A percentile compares a stretch with the other conserved stretches of the same genome.
Conservation (phyloP, 2,113 vertebrate species). For the Callipepla californica region DNA sequence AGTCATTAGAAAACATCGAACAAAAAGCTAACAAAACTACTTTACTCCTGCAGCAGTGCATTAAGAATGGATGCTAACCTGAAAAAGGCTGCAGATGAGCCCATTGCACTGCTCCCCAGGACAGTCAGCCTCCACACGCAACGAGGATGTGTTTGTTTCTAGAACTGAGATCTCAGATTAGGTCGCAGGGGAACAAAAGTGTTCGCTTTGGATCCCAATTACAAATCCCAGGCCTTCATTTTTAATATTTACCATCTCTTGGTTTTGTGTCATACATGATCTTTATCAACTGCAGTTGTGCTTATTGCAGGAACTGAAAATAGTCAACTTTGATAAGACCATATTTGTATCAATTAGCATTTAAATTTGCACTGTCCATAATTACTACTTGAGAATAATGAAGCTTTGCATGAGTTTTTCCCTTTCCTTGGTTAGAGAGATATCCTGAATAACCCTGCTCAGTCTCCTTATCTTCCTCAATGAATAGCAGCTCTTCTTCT, state of each 20-base stretch:
- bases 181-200: background rate
- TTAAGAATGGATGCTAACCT: background rate
- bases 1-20: accelerated
- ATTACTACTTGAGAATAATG: background rate
- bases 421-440: background rate
- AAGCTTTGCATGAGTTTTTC: background rate
- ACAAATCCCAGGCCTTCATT: background rate
- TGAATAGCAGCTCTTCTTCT: background rate
- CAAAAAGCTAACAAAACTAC: background rate
- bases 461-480: background rate
- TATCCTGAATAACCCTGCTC: background rate
- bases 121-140: accelerated
- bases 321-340: background rate
- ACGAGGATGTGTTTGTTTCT: accelerated
- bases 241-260: background rate
- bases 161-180: accelerated
- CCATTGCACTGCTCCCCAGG: accelerated
- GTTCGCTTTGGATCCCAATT: background rate
- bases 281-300: background rate
- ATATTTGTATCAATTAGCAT: background rate
- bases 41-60: background rate
- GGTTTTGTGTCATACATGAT: background rate
- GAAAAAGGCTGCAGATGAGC: background rate
- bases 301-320: background rate
- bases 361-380: background rate